A percentile compares a stretch with the other conserved stretches of the same genome.
These are phyloP conservation scores for Hypomecis atomaria DNA, from an alignment of 2,888 invertebrate genomes.

Conservation along the genomic window DNA sequence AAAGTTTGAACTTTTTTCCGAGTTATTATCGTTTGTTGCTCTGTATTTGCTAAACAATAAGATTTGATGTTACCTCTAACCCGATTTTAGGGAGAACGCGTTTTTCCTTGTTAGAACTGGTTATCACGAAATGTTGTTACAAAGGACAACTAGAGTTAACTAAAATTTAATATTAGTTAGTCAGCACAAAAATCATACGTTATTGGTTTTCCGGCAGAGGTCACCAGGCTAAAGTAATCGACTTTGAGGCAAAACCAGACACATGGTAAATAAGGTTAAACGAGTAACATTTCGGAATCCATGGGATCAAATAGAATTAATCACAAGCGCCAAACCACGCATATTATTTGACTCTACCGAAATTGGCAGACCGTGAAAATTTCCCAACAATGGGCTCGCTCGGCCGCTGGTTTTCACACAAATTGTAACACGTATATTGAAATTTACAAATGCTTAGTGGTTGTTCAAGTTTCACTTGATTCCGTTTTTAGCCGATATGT, in stretches of 20 bases:
- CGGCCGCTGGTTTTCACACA: slow-evolving; percentile 41
- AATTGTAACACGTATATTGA: slow-evolving; percentile 37
- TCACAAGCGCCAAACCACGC: slow-evolving; percentile 50
- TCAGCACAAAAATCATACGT: no score
- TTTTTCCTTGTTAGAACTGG: no score
- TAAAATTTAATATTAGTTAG: no score
- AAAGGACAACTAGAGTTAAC: no score
- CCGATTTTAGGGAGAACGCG: no score
- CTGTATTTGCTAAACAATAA: no score
- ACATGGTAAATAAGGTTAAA: slow-evolving; percentile 24
- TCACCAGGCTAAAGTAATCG: neutral
- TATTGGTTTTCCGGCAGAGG: neutral
- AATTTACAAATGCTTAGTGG: slow-evolving; percentile 35
- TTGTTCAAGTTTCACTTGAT: slow-evolving; percentile 12
- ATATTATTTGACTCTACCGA: slow-evolving; percentile 51
- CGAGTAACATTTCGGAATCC: slow-evolving; percentile 22
- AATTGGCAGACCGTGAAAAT: slow-evolving; percentile 53
- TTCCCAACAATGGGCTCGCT: slow-evolving; percentile 45
- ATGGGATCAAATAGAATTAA: slow-evolving; percentile 50
- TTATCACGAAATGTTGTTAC: no score
- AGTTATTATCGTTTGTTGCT: no score
- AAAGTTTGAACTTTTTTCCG: no score
- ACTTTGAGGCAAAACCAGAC: slow-evolving; percentile 10
- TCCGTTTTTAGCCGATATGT: slow-evolving; percentile 4
- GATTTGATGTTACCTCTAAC: no score